phyloP scores from a whole-genome alignment of 2,888 invertebrate genomes.

The Desoria tigrina region DNA sequence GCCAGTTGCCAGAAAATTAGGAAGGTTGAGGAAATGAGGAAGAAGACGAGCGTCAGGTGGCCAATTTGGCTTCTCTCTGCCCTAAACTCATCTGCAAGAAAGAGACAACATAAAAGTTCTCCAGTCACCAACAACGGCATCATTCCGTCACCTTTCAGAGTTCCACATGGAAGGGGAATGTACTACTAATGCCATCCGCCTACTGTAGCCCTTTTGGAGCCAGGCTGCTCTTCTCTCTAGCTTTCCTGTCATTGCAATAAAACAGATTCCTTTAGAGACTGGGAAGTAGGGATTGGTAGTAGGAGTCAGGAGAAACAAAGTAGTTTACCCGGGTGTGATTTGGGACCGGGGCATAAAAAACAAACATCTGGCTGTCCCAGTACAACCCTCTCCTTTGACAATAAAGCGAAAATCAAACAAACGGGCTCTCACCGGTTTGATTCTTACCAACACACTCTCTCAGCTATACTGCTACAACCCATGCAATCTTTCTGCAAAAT shows the following conservation, averaged over 20 bases:
- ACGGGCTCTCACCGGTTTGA: background rate
- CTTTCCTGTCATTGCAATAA: background rate
- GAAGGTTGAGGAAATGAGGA: no score
- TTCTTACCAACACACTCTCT: background rate
- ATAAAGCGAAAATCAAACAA: slow-evolving; percentile 20
- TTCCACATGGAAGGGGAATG: no score
- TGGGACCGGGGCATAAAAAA: slow-evolving; percentile 6
- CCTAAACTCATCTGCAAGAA: slow-evolving; percentile 19
- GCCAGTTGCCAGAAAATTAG: no score
- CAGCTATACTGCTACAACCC: background rate
- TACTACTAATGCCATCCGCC: no score
- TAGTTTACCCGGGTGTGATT: slow-evolving; percentile 13
- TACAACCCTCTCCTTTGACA: slow-evolving; percentile 5
- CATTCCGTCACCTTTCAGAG: no score
- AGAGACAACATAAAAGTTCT: no score
- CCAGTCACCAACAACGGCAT: slow-evolving; percentile 6
- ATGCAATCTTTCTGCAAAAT: no score
- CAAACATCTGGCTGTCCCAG: slow-evolving; percentile 13
- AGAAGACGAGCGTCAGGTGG: slow-evolving; percentile 26
- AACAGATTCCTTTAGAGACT: background rate
- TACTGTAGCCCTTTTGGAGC: no score
- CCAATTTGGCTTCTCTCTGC: slow-evolving; percentile 13
- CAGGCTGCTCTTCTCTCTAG: no score
- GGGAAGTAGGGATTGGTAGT: background rate
- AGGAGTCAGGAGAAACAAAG: background rate